Evolutionary conservation across 2,113 vertebrate genomes (phyloP).

Genomic region (Cyphomyrus plagiostoma): DNA sequence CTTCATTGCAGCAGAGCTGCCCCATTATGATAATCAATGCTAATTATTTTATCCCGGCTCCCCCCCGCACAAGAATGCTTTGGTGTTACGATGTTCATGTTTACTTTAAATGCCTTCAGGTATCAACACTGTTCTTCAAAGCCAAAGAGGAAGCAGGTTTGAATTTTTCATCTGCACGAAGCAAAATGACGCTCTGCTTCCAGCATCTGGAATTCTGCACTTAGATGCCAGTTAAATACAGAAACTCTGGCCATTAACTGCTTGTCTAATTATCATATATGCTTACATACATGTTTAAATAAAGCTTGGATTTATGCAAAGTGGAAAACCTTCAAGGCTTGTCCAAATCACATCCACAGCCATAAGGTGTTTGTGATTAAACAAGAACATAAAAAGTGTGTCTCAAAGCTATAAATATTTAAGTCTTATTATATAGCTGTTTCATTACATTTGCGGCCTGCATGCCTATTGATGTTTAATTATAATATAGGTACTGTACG

Average conservation of each 20-base stretch:
- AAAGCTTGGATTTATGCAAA: neutral
- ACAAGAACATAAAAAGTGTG: neutral
- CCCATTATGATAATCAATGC: neutral
- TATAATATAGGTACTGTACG: neutral
- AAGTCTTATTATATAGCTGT: neutral
- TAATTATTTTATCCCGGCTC: neutral
- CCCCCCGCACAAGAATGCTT: neutral
- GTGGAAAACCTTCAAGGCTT: neutral
- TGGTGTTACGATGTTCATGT: neutral
- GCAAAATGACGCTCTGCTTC: neutral
- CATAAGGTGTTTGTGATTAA: conserved; percentile 13
- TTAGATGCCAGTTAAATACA: neutral
- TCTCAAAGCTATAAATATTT: conserved; percentile 11
- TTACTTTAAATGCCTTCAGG: conserved; percentile 9
- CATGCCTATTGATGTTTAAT: neutral
- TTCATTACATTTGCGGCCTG: conserved; percentile 1
- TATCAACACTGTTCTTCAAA: conserved; percentile 10
- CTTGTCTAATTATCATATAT: neutral
- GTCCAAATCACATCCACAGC: neutral
- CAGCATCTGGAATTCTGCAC: neutral
- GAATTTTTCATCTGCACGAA: neutral
- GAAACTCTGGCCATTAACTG: neutral
- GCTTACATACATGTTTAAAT: neutral
- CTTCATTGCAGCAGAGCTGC: neutral
- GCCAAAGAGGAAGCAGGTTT: neutral